Evolutionary conservation across 2,113 vertebrate species (phyloP), one percentile per base, ranked within the genome.

Genomic region (Oreochromis niloticus): DNA sequence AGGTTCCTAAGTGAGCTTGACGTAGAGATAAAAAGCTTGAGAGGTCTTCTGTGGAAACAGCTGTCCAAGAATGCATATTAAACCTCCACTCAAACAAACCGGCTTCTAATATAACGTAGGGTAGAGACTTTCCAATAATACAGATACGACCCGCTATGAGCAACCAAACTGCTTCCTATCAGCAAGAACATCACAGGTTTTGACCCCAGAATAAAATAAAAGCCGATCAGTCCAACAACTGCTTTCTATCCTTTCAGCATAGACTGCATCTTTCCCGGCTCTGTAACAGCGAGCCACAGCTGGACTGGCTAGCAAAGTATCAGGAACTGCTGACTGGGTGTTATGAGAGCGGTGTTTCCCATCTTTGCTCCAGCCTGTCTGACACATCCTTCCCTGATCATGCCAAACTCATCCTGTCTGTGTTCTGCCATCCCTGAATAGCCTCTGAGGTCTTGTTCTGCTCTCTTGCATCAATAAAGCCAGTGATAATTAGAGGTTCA

Each of bases 1-100:
- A 93, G 89, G 87, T 66, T 78, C 85, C 90, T 93, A 91, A 95
- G 93, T 92, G 89, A 91, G 90, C 89, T 80, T 91, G 95, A 95
- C 81, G 63, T 85, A 36, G 56, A 88, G 90, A 93, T 93, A 93
- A 94, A 95, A 95, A 92, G 89, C 90, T 91, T 86, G 89, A 87
- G 92, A 94, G 90, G 88, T 92, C 87, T 86, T 34, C 71, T 81
- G 54, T 93, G 90, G 84, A 92, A 94, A 94, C 92, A 91, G 93
- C 90, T 93, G 93, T 94, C 93, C 86, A 93, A 89, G 91, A 93
- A 93, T 90, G 68, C 80, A 83, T 34, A 89, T 81, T 63, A 93
- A 91, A 80, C 63, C 79, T 63, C 41, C 50, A 54, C 86, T 85
- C 61, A 24, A 27, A 81, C 66, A 71, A 13, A 78, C 34, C 1